phyloP scores from a whole-genome alignment of 2,113 vertebrate genomes.

The Podiceps cristatus region DNA sequence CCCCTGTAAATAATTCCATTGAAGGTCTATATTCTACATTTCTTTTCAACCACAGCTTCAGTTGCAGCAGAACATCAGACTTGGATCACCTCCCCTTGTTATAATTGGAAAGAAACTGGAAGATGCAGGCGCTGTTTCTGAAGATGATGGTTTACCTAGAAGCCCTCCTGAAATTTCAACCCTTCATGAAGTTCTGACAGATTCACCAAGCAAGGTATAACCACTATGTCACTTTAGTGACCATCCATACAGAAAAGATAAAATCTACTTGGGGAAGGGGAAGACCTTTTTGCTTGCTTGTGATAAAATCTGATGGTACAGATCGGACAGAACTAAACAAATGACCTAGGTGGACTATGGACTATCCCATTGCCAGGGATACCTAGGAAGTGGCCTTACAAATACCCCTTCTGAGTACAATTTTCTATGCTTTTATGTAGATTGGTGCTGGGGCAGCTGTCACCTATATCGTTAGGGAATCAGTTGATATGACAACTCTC shows the following conservation, averaged over 20 bases:
- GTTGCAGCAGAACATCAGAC: slow-evolving; percentile 78
- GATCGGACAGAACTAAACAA: not conserved
- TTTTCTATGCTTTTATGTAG: not conserved
- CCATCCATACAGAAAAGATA: not conserved
- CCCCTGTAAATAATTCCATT: not conserved
- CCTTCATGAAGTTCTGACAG: slow-evolving; percentile 56
- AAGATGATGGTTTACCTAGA: slow-evolving; percentile 82
- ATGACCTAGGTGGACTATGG: not conserved
- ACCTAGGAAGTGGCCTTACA: not conserved
- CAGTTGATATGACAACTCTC: not conserved
- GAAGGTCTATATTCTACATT: not conserved
- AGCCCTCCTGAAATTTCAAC: slow-evolving; percentile 80
- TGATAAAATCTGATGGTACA: not conserved
- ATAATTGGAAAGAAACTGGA: slow-evolving; percentile 77
- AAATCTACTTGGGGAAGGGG: not conserved
- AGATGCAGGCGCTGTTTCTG: slow-evolving; percentile 77
- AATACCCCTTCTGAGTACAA: not conserved
- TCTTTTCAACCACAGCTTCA: slow-evolving; percentile 62
- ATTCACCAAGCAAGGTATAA: slow-evolving; percentile 59
- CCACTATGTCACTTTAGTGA: not conserved
- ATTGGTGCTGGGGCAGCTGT: not conserved
- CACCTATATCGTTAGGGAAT: not conserved
- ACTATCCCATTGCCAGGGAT: not conserved
- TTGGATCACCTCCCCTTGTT: slow-evolving; percentile 80
- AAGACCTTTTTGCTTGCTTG: not conserved